These are phyloP conservation scores for Melanotaenia boesemani DNA, from an alignment of 2,797 vertebrate species.

Conservation along the genomic window DNA sequence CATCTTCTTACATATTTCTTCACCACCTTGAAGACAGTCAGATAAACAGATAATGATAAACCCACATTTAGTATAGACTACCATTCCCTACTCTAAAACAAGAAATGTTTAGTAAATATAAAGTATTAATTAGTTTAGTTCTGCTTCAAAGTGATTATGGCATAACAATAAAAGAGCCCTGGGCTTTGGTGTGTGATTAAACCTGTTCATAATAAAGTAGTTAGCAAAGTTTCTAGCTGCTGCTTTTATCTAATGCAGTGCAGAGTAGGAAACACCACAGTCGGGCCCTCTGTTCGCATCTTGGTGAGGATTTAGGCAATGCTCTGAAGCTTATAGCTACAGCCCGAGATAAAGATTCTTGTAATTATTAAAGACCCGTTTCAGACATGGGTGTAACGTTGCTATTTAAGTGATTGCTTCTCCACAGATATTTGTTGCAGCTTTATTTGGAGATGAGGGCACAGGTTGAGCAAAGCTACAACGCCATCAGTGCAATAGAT, in stretches of 20 bases:
- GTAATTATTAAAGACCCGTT: slow-evolving; percentile 24
- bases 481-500: not conserved
- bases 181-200: slow-evolving; percentile 17
- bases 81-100: slow-evolving; percentile 24
- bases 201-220: slow-evolving; percentile 31
- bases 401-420: slow-evolving; percentile 1
- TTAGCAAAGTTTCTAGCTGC: slow-evolving; percentile 35
- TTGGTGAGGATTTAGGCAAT: slow-evolving; percentile 34
- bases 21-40: slow-evolving; percentile 74
- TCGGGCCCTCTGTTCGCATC: slow-evolving; percentile 23
- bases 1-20: slow-evolving; percentile 79
- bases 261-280: slow-evolving; percentile 34
- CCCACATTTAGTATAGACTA: slow-evolving; percentile 21
- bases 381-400: slow-evolving; percentile 30
- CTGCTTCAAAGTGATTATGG: slow-evolving; percentile 39
- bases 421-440: not conserved
- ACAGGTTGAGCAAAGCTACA: not conserved
- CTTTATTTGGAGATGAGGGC: slow-evolving; percentile 11
- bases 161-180: slow-evolving; percentile 28
- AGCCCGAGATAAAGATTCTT: slow-evolving; percentile 36
- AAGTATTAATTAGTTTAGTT: slow-evolving; percentile 31
- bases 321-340: slow-evolving; percentile 25
- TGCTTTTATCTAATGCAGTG: slow-evolving; percentile 27
- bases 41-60: slow-evolving; percentile 55
- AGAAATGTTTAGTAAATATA: slow-evolving; percentile 22